phyloP scores from a whole-genome alignment of 2,888 invertebrate species.

The Epinotia ramella region DNA sequence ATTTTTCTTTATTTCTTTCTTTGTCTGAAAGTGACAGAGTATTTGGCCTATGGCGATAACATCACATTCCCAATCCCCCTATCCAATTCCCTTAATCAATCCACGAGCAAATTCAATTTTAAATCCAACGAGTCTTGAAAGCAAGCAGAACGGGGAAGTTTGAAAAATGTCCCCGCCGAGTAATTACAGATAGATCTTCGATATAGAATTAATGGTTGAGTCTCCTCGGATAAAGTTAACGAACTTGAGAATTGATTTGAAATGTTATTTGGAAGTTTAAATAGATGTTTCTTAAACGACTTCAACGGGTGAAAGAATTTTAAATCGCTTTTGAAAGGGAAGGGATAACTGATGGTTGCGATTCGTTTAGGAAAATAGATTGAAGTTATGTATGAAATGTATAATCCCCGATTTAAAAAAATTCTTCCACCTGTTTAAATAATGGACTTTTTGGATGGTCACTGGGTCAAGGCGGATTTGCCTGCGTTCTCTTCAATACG shows the following conservation, averaged over 20 bases:
- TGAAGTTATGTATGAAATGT: too few species aligned
- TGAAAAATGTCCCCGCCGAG: slow-evolving; percentile 45
- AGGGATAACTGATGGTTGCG: background rate
- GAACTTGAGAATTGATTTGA: slow-evolving; percentile 71
- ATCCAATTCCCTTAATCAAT: slow-evolving; percentile 4
- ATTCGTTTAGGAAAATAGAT: too few species aligned
- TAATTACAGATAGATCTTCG: slow-evolving; percentile 47
- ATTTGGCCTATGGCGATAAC: background rate
- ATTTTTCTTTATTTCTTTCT: too few species aligned
- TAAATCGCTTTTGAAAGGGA: background rate
- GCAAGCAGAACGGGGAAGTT: slow-evolving; percentile 20
- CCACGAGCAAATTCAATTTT: slow-evolving; percentile 25
- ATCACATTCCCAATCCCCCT: background rate
- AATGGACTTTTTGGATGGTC: too few species aligned
- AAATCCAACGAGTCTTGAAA: slow-evolving; percentile 34
- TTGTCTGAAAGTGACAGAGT: background rate
- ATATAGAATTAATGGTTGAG: slow-evolving; percentile 45
- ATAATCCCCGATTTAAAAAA: too few species aligned
- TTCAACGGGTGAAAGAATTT: slow-evolving; percentile 14
- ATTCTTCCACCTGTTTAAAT: too few species aligned
- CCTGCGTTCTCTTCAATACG: too few species aligned
- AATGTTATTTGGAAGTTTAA: slow-evolving; percentile 52
- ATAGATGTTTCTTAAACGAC: slow-evolving; percentile 38
- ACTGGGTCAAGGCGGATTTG: too few species aligned
- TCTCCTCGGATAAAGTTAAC: slow-evolving; percentile 67